phyloP scores from a whole-genome alignment of 2,797 vertebrate species.

The Lepus townsendii region DNA sequence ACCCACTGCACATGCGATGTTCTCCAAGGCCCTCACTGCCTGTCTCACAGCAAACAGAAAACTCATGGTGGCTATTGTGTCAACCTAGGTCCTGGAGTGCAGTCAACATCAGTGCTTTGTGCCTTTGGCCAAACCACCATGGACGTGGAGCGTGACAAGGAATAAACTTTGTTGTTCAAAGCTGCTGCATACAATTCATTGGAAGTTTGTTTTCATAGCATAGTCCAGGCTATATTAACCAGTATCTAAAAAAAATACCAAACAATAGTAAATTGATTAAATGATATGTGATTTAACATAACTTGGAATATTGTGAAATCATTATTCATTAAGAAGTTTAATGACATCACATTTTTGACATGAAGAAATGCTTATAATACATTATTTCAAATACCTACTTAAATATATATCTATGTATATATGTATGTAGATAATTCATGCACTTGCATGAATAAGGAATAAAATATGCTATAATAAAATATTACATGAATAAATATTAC shows the following conservation, averaged over 20 bases:
- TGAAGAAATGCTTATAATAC: not conserved
- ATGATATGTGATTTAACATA: not conserved
- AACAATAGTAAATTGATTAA: not conserved
- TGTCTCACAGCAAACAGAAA: not conserved
- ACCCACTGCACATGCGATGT: too few species aligned
- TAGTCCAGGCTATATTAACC: not conserved
- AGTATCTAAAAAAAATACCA: not conserved
- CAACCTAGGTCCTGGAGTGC: not conserved
- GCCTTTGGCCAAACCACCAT: too few species aligned
- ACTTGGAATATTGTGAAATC: not conserved
- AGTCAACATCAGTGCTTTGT: too few species aligned
- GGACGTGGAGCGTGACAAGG: not conserved
- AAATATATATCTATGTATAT: too few species aligned
- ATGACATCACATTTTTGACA: not conserved
- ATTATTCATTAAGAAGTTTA: slow-evolving; percentile 3
- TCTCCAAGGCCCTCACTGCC: not conserved
- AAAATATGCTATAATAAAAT: slow-evolving; percentile 34
- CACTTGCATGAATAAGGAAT: not conserved
- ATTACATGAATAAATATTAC: not conserved
- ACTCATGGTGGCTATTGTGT: not conserved
- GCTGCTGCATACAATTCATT: not conserved
- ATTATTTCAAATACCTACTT: too few species aligned
- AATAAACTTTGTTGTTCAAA: slow-evolving; percentile 1
- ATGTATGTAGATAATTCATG: too few species aligned
- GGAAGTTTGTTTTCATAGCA: not conserved